Evolutionary conservation across 2,888 invertebrate species (phyloP), one percentile per base, ranked within the genome.

Genomic region (Lasius platythorax): DNA sequence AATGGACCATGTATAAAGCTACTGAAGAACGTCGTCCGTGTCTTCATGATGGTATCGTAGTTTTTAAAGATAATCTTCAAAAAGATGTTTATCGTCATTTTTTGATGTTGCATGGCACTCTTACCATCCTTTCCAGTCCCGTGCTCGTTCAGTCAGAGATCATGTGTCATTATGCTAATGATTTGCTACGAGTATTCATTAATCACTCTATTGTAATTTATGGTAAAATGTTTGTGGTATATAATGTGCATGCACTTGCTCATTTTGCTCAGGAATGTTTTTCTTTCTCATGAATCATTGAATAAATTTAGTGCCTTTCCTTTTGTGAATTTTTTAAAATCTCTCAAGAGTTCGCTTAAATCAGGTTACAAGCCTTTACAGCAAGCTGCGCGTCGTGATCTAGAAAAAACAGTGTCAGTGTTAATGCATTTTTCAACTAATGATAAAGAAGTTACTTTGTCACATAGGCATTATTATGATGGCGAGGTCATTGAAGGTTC

Each of bases 231-330:
- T 68, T 68, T 68, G 30, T 46, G 1, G 68, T 68, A 4, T 68
- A 46, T 50, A 68, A 68, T 68, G 46, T 68, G 43, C 68, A 68
- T 68, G 12, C 68, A 68, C 68, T 68, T 68, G 5, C 28, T 46
- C 68, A 68, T 68, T 68, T 68, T 30, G 67, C 67, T 46, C 67
- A 67, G 28, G 23, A 68, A 68, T 43, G 40, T 68, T 23, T n/a
- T n/a, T n/a, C n/a, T 46, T 2, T 43, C 23, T 4, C 68, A 68
- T 43, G 28, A 46, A 28, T 23, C 68, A 15, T 43, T 43, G 8
- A 33, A 64, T 64, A 37, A 33, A 37, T 64, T 64, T 64, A 64
- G 63, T 64, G 33, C 33, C n/a, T 64, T 64, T 33, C 33, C 63
- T 64, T 64, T 64, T 9, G 63, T 37, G 9, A 64, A 64, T 37